Conservation (phyloP, 2,888 invertebrate genomes). For the Thereva nobilitata region DNA sequence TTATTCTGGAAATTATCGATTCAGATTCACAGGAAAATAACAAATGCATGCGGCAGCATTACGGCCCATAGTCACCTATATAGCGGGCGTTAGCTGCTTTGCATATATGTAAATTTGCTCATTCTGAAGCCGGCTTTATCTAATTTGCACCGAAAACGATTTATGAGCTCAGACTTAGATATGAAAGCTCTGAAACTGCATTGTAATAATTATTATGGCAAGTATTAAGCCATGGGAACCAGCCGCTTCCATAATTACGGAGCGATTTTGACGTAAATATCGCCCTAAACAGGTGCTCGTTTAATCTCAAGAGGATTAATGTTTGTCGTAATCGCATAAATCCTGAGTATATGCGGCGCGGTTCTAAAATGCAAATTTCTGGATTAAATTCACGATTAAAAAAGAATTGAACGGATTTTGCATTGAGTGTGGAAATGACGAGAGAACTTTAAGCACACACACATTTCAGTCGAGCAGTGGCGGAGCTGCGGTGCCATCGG, state of each 20-base stretch:
- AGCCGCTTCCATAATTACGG: conserved; percentile 22
- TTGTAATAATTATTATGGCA: conserved; percentile 33
- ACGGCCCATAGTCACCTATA: too few species aligned
- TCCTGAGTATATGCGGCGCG: conserved; percentile 9
- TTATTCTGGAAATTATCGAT: too few species aligned
- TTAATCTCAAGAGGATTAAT: conserved; percentile 30
- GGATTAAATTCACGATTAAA: too few species aligned
- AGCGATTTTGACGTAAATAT: conserved; percentile 27
- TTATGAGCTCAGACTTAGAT: conserved; percentile 27
- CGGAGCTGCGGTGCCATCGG: too few species aligned
- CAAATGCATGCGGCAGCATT: too few species aligned
- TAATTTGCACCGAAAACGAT: conserved; percentile 34
- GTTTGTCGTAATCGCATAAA: conserved; percentile 7
- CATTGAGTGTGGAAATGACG: too few species aligned
- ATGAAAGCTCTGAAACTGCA: conserved; percentile 28
- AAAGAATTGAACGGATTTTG: too few species aligned
- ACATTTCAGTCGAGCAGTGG: too few species aligned
- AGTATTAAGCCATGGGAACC: conserved; percentile 33
- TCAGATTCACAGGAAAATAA: too few species aligned
- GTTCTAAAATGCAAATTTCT: too few species aligned
- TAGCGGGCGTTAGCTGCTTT: conserved; percentile 16
- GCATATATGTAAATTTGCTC: conserved; percentile 32
- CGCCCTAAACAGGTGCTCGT: conserved; percentile 20
- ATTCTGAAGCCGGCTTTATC: conserved; percentile 28
- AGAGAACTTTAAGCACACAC: too few species aligned